Percentiles rank a stretch among this genome's conserved stretches.
Evolutionary conservation across 2,888 invertebrate species (phyloP).

Genomic region (Andrena camellia): DNA sequence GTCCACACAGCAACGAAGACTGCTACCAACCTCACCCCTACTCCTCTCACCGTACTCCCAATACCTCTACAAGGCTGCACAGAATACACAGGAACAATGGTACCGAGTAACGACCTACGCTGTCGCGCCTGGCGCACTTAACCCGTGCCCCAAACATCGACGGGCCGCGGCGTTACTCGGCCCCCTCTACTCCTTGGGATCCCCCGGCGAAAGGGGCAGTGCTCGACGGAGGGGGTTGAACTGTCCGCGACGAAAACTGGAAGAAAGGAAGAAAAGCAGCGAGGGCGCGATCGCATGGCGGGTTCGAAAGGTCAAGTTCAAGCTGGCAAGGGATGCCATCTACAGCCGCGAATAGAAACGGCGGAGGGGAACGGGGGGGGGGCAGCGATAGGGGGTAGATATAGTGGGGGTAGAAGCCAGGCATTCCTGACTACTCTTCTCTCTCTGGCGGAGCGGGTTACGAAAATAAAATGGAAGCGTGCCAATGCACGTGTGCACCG

Average conservation of each 20-base stretch:
- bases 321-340: constrained; percentile 69
- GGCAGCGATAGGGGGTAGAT: constrained; percentile 52
- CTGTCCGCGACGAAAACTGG: not conserved
- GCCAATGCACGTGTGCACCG: constrained; percentile 77
- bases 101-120: too few relatives aligned
- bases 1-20: too few relatives aligned
- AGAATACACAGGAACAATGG: too few relatives aligned
- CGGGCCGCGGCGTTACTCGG: not conserved
- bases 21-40: too few relatives aligned
- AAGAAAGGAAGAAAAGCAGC: constrained; percentile 50
- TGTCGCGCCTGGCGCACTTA: not conserved
- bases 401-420: constrained; percentile 42
- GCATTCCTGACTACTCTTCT: constrained; percentile 50
- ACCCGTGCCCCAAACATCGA: not conserved
- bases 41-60: too few relatives aligned
- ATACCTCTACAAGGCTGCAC: too few relatives aligned
- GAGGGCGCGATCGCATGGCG: constrained; percentile 65
- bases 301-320: constrained; percentile 76
- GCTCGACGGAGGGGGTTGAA: not conserved
- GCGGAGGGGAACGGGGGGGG: constrained; percentile 44
- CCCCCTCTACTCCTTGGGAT: not conserved
- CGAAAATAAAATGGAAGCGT: constrained; percentile 77
- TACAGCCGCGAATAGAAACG: constrained; percentile 66
- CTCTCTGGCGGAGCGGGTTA: constrained; percentile 26
- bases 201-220: not conserved